Base-by-base conservation (phyloP, 2,888 invertebrate genomes). In the Mimumesa dahlbomi region DNA sequence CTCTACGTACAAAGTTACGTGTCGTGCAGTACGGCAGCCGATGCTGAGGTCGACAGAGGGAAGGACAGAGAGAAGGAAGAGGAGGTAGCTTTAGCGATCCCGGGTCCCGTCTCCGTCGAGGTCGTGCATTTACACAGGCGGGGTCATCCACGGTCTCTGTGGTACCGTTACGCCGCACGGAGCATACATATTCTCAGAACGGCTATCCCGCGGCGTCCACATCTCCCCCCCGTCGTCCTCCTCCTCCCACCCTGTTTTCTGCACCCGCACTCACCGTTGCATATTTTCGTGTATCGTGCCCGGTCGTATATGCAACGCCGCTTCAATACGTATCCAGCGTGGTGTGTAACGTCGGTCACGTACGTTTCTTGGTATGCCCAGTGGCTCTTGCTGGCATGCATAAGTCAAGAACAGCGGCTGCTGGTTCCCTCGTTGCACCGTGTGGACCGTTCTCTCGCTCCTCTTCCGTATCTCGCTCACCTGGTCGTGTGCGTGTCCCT, bases 81-180 rank as follows among this genome's bases (percentile, higher is more conserved):
- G 61, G 19, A 21, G 49, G 14, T n/a, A n/a, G 34, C 34, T 22
- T 43, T 19, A 49, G 56, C 59, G 76, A 63, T 79, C 81, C 72
- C 52, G 73, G 71, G 68, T 79, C 64, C 73, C 64, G 63, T 79
- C 77, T 73, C 73, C 80, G 78, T 72, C 74, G 87, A 85, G 87
- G 87, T 88, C 87, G 83, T 78, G 84, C 87, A 83, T 87, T 87
- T 86, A 85, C 86, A 87, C 85, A 84, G 84, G 82, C 84, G 84
- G 86, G 88, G 88, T 88, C 88, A 88, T 82, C 81, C 79, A 53
- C 73, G 77, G 86, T 85, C 83, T 83, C 82, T 67, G 65, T 59
- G 75, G 84, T 87, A 87, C 87, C 87, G 87, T 87, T 87, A 87
- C 70, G 57, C 70, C 65, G 78, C 77, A 77, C 73, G 73, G 62